A percentile compares a stretch with the other conserved stretches of the same genome.
Conservation (phyloP, 2,797 vertebrate genomes). For the Danio choprae region DNA sequence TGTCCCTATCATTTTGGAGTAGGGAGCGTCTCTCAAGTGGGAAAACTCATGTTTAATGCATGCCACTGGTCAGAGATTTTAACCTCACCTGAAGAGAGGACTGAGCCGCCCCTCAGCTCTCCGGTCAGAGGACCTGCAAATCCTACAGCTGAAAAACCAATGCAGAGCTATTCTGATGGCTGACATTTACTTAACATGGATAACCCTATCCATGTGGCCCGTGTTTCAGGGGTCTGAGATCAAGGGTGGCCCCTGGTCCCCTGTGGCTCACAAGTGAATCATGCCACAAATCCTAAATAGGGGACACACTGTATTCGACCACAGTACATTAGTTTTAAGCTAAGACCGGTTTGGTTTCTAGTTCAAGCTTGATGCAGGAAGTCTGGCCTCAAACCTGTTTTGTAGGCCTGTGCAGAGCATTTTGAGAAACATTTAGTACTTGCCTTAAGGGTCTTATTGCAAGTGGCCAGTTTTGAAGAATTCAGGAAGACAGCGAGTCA, state of each 20-base stretch:
- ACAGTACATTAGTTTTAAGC: neutral
- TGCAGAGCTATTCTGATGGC: conserved; percentile 66
- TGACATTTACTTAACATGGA: conserved; percentile 74
- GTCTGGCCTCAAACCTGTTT: conserved; percentile 11
- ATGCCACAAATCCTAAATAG: conserved; percentile 64
- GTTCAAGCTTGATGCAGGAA: neutral
- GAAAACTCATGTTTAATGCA: conserved; percentile 81
- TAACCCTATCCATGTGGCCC: conserved; percentile 42
- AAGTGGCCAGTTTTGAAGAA: conserved; percentile 12
- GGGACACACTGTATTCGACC: conserved; percentile 13
- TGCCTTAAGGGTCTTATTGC: conserved; percentile 2
- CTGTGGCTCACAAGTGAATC: conserved; percentile 57
- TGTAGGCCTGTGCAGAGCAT: neutral
- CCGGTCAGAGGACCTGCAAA: conserved; percentile 50
- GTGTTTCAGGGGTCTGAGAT: conserved; percentile 62
- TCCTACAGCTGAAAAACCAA: conserved; percentile 60
- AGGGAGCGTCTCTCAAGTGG: conserved; percentile 68
- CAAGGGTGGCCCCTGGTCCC: conserved; percentile 60
- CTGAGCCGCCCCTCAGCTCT: conserved; percentile 36
- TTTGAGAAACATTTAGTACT: conserved; percentile 9
- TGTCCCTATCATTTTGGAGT: conserved; percentile 78
- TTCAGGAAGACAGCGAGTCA: too few species aligned
- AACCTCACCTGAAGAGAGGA: conserved; percentile 72
- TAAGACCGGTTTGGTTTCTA: neutral
- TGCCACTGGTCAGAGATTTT: conserved; percentile 73